Evolutionary conservation across 2,888 invertebrate species (phyloP), one percentile per base, ranked within the genome.

Genomic region (Eristalinus aeneus): DNA sequence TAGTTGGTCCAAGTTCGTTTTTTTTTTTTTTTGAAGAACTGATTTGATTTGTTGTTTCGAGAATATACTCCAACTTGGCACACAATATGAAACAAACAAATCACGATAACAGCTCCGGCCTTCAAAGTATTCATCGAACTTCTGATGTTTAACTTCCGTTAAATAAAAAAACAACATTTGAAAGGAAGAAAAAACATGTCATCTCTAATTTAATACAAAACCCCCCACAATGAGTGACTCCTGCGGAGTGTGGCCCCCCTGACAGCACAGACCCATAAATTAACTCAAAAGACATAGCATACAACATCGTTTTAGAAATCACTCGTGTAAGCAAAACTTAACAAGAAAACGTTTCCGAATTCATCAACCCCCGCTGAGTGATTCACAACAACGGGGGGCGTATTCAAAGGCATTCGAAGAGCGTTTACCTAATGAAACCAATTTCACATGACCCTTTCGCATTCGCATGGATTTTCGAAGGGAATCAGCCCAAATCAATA

Each of bases 401-500:
- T n/a, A 46, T 46, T 16, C 46, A 8, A 46, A 46, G 16, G 46
- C 46, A n/a, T 46, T 16, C 16, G 46, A n/a, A n/a, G 34, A 46
- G 46, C 46, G 16, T 46, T 46, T 46, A 46, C 8, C 46, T 46
- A 46, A 46, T 46, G 46, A 46, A 46, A 46, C 16, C 46, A 16
- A 46, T 46, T 46, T 16, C 16, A 16, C 46, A 46, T 46, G 46
- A 46, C 46, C 46, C 46, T 46, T 46, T 46, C 46, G 16, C 5
- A 39, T 39, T 39, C 39, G 12, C 11, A n/a, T 5, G 39, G 39
- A 39, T n/a, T 39, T 16, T n/a, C n/a, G 10, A 20, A 53, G 20
- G 58, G 39, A 63, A 71, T 54, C 58, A 34, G 73, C 61, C 58
- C 36, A 6, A 73, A 68, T 72, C 63, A 67, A 79, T 63, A 74